Evolutionary conservation across 2,113 vertebrate genomes (phyloP).

Genomic region (Hyperopisus bebe): DNA sequence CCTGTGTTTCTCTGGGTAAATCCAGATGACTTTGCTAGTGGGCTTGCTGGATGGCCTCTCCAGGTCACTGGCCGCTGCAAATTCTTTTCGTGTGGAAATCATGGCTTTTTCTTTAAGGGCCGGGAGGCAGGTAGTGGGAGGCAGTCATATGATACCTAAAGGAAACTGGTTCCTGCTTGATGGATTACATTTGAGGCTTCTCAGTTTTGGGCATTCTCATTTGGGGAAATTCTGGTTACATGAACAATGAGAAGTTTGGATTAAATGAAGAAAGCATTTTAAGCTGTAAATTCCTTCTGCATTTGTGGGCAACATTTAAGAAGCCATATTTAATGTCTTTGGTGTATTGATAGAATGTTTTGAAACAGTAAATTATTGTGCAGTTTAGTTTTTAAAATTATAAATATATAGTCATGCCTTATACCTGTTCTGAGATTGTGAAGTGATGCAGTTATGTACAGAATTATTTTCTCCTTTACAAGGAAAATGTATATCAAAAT

Average conservation of each 20-base stretch:
- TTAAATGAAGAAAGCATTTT: background rate
- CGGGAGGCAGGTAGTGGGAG: background rate
- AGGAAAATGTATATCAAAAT: background rate
- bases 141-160: background rate
- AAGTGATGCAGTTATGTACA: background rate
- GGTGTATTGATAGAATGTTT: background rate
- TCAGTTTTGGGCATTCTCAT: background rate
- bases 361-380: background rate
- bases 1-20: slow-evolving; percentile 43
- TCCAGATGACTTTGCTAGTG: slow-evolving; percentile 53
- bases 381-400: background rate
- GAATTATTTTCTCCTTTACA: background rate
- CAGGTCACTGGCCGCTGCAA: slow-evolving; percentile 38
- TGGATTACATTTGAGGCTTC: background rate
- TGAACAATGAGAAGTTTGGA: background rate
- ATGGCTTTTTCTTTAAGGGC: slow-evolving; percentile 1
- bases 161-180: background rate
- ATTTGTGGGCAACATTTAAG: background rate
- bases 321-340: background rate
- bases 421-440: background rate
- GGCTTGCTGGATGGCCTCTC: slow-evolving; percentile 40
- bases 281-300: background rate
- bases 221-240: background rate
- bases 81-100: background rate
- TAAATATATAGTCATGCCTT: background rate